Conservation (phyloP, 2,797 vertebrate species). For the Siniperca obscura region DNA sequence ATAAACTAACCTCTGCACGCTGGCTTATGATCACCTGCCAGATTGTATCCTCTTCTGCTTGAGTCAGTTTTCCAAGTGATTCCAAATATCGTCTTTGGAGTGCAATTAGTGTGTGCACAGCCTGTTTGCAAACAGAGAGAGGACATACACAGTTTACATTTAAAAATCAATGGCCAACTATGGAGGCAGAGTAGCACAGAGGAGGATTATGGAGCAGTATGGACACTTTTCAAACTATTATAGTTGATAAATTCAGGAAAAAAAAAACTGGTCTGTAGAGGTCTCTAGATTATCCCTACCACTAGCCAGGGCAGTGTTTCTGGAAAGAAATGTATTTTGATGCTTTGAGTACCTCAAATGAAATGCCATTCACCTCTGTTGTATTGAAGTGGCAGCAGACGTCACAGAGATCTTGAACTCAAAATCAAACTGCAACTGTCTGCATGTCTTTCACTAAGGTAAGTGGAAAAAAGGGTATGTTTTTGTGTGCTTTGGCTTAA, state of each 20-base stretch:
- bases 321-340: not conserved
- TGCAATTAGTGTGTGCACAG: conserved; percentile 92
- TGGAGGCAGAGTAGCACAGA: not conserved
- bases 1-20: conserved; percentile 90
- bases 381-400: not conserved
- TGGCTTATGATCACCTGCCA: conserved; percentile 97
- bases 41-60: conserved; percentile 90
- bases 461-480: not conserved
- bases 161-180: not conserved
- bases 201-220: not conserved
- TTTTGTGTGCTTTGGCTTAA: not conserved
- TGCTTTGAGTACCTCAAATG: not conserved
- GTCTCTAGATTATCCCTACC: not conserved
- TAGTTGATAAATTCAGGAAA: not conserved
- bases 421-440: not conserved
- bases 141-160: not conserved
- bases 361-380: not conserved
- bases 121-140: conserved; percentile 79
- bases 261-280: not conserved
- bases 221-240: not conserved
- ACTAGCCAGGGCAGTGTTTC: not conserved
- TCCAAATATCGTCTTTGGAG: conserved; percentile 91
- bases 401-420: not conserved
- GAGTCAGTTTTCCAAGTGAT: conserved; percentile 90
- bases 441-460: not conserved